Evolutionary conservation across 2,888 invertebrate species (phyloP), one percentile per base, ranked within the genome.

Genomic region (Ormia ochracea): DNA sequence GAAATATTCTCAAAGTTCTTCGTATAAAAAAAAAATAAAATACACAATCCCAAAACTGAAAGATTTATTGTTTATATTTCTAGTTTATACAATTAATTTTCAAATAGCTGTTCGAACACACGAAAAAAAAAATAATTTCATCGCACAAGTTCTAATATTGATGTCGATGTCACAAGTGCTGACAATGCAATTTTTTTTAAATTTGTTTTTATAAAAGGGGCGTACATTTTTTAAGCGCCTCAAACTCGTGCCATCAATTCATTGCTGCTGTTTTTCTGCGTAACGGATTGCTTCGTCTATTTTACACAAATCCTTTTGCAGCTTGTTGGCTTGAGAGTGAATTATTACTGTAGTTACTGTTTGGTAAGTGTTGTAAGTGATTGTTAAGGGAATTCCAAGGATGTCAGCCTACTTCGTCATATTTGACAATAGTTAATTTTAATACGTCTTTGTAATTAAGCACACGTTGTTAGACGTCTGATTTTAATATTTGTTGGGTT

Each of bases 391-490:
- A 12, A 38, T n/a, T 38, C 1, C 12, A 38, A 38, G 6, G 28
- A 4, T 28, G 6, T 17, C 4, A 17, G 17, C 14, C 17, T 41
- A 4, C 7, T 19, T 7, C 3, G 21, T 21, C 17, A 1, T 2
- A 10, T 1, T 45, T 45, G 19, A 7, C 45, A 43, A 4, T 28
- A 43, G 10, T 33, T n/a, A 19, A 3, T 7, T 19, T 33, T 10
- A 31, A 33, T 10, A 9, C 52, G 31, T 36, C 14, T 58, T 19
- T 9, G 2, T n/a, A 56, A 68, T 69, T 56, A 12, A 12, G 43
- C 26, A 58, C 69, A 69, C 69, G 69, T 58, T 69, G 58, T 19
- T 14, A 38, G 36, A 36, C 48, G 38, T 36, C 48, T 58, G 7
- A 26, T 21, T 19, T 41, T 38, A 38, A 9, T 38, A 9, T 50